phyloP scores from a whole-genome alignment of 2,797 vertebrate species.

The Lepus townsendii region DNA sequence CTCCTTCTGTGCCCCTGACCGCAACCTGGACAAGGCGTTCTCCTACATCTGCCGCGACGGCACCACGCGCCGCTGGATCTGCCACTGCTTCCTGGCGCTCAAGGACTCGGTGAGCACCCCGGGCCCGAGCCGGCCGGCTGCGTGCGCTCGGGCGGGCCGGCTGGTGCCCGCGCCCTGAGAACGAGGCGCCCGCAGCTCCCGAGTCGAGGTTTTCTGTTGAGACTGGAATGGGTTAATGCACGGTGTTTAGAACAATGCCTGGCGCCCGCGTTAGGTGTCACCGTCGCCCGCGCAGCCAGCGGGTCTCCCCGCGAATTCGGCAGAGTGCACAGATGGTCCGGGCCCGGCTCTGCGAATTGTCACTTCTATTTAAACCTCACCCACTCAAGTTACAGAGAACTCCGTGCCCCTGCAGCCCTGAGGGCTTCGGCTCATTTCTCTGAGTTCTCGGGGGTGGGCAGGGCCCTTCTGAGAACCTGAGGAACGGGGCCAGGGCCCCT shows the following conservation, averaged over 20 bases:
- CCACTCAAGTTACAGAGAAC: background rate
- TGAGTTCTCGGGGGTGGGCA: background rate
- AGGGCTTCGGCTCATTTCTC: background rate
- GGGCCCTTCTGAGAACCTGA: background rate
- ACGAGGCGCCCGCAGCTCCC: background rate
- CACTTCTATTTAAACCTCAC: background rate
- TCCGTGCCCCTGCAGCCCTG: background rate
- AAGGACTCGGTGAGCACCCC: constrained; percentile 94
- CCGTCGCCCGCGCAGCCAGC: background rate
- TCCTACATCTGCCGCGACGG: constrained; percentile 97
- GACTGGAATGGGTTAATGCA: background rate
- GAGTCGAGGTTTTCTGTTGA: background rate
- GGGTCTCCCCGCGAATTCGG: background rate
- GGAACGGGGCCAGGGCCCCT: background rate
- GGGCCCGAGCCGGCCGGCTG: background rate
- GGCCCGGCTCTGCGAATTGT: background rate
- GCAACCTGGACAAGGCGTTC: constrained; percentile 97
- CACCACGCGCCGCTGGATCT: constrained; percentile 97
- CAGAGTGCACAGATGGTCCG: background rate
- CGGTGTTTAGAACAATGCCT: background rate
- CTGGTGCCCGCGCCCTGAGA: no score
- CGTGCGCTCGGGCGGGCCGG: accelerated
- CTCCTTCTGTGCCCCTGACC: constrained; percentile 96
- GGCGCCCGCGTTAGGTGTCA: no score
- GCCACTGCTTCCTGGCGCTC: constrained; percentile 97